These are phyloP conservation scores for Volucella inflata DNA, from an alignment of 2,888 invertebrate species.

Conservation along the genomic window DNA sequence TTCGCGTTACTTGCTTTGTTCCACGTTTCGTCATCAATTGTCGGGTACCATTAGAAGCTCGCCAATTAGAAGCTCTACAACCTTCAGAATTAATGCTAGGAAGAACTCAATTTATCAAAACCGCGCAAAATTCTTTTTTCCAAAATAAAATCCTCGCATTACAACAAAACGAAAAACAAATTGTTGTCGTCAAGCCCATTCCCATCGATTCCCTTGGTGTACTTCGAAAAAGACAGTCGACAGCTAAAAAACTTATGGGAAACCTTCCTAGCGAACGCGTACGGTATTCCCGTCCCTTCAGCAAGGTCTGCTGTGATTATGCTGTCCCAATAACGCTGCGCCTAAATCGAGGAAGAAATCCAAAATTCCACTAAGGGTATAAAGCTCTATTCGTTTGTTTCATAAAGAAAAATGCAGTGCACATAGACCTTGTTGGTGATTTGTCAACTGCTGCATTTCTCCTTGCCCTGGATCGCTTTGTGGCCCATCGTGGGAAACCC, in stretches of 20 bases:
- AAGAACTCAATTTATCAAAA: slow-evolving; percentile 1
- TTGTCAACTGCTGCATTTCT: slow-evolving; percentile 31
- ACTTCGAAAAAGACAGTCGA: too few relatives aligned
- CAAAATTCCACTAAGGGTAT: slow-evolving; percentile 17
- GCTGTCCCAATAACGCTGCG: slow-evolving; percentile 10
- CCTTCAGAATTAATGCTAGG: not conserved
- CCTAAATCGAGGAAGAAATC: not conserved
- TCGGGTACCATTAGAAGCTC: too few relatives aligned
- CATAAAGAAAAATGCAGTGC: slow-evolving; percentile 48
- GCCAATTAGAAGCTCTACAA: not conserved
- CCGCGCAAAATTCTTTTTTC: slow-evolving; percentile 15
- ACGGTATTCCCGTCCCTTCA: slow-evolving; percentile 45
- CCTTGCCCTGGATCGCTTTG: slow-evolving; percentile 30
- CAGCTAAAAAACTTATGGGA: too few relatives aligned
- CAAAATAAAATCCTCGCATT: not conserved
- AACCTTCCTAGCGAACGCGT: slow-evolving; percentile 36
- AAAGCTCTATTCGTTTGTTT: slow-evolving; percentile 50
- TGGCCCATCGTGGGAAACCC: slow-evolving; percentile 36
- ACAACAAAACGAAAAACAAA: slow-evolving; percentile 2
- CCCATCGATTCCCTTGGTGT: too few relatives aligned
- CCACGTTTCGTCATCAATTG: too few relatives aligned
- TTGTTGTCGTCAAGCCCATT: not conserved
- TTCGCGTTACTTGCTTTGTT: too few relatives aligned
- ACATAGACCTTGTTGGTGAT: slow-evolving; percentile 48
- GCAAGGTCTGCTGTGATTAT: slow-evolving; percentile 39